These are phyloP conservation scores for Riparia riparia DNA, from an alignment of 2,113 vertebrate species.

Conservation along the genomic window DNA sequence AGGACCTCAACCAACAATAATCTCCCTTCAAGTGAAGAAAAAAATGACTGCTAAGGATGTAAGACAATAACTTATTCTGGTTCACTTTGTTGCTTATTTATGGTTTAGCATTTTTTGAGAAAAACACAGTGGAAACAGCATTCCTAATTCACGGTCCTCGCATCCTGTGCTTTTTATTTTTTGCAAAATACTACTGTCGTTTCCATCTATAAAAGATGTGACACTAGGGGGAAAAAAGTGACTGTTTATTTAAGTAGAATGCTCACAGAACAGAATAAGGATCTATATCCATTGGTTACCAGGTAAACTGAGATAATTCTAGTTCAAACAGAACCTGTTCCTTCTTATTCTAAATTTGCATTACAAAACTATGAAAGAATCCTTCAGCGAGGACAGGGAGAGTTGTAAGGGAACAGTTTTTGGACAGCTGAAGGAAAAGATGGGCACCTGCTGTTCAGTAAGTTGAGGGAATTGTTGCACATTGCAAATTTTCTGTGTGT, in stretches of 20 bases:
- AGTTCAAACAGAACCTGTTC: slow-evolving; percentile 39
- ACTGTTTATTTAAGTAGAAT: slow-evolving; percentile 27
- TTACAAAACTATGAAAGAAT: slow-evolving; percentile 32
- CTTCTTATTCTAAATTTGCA: slow-evolving; percentile 38
- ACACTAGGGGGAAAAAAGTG: neutral
- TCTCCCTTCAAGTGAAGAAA: neutral
- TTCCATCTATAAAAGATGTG: neutral
- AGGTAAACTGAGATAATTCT: slow-evolving; percentile 19
- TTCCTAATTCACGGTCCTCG: neutral
- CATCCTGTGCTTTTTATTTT: neutral
- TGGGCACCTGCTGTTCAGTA: slow-evolving; percentile 65
- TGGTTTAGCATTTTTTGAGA: neutral
- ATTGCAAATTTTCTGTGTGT: slow-evolving; percentile 38
- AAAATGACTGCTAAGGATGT: neutral
- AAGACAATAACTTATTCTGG: neutral
- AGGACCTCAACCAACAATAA: neutral
- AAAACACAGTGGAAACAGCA: neutral
- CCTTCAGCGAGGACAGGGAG: neutral
- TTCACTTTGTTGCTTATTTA: neutral
- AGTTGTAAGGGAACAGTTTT: slow-evolving; percentile 37
- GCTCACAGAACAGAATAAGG: neutral
- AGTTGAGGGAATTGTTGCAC: slow-evolving; percentile 62
- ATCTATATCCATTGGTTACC: neutral
- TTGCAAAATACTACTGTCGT: neutral
- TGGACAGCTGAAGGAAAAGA: slow-evolving; percentile 63